Conservation (phyloP, 2,797 vertebrate species). For the Synaphobranchus kaupii region DNA sequence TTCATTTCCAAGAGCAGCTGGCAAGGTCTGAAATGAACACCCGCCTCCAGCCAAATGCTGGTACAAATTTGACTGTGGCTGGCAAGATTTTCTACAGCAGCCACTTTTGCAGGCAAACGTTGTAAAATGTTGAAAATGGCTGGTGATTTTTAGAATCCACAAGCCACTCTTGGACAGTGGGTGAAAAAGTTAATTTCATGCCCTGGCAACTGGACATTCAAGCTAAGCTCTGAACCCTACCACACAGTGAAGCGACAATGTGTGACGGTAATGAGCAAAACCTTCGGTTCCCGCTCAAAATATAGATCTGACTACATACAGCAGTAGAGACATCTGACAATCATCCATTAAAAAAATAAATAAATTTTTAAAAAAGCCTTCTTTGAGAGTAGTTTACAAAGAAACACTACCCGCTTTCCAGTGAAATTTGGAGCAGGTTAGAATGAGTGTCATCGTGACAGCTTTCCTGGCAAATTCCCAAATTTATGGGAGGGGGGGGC, state of each 20-base stretch:
- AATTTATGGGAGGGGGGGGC: conserved; percentile 11
- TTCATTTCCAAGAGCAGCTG: no score
- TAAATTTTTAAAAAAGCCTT: not conserved
- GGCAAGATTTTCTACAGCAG: no score
- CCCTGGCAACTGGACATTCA: not conserved
- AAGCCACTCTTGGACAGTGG: no score
- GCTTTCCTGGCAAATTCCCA: conserved; percentile 2
- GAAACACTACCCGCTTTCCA: not conserved
- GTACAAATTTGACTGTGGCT: no score
- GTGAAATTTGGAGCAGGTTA: not conserved
- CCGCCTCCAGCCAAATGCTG: no score
- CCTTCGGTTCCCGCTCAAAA: not conserved
- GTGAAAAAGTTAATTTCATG: no score
- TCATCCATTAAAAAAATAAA: not conserved
- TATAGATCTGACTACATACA: not conserved
- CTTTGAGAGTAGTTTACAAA: not conserved
- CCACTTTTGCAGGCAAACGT: no score
- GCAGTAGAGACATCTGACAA: not conserved
- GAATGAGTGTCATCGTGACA: not conserved
- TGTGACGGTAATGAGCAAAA: not conserved
- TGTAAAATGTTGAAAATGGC: no score
- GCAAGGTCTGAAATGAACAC: no score
- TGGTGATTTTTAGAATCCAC: no score
- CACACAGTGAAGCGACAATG: not conserved
- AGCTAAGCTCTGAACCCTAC: not conserved